Conservation (phyloP, 2,113 vertebrate genomes). For the Setophaga kirtlandii region DNA sequence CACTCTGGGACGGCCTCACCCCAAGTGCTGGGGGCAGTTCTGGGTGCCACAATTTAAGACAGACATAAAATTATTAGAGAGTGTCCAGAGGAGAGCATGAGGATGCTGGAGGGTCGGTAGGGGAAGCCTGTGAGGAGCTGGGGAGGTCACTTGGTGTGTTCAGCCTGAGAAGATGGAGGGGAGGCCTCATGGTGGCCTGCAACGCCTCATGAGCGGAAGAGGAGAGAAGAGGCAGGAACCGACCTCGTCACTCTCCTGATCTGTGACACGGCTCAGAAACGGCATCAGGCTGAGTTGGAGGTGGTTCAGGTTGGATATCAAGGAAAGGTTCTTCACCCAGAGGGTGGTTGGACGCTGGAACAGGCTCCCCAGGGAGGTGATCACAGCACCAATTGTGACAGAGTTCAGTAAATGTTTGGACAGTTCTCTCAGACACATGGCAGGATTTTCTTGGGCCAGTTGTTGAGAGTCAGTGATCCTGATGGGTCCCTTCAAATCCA, state of each 20-base stretch:
- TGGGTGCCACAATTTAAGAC: fast-evolving
- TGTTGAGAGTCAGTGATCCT: background rate
- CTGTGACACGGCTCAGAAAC: fast-evolving
- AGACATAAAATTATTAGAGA: background rate
- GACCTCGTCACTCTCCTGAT: fast-evolving
- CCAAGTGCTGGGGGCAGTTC: fast-evolving
- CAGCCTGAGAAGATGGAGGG: background rate
- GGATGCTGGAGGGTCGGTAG: too few species aligned
- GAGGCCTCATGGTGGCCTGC: fast-evolving
- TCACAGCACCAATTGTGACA: background rate
- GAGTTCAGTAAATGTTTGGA: background rate
- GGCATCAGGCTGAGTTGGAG: too few species aligned
- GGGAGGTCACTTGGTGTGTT: background rate
- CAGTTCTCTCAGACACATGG: fast-evolving
- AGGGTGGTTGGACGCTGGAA: background rate
- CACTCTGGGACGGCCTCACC: fast-evolving
- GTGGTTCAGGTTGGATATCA: too few species aligned
- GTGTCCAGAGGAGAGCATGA: background rate
- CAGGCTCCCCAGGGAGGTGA: background rate
- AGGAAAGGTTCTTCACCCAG: background rate
- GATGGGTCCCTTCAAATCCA: background rate
- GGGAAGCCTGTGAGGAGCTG: background rate
- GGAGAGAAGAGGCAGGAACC: fast-evolving
- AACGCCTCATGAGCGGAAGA: fast-evolving
- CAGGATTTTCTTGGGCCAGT: fast-evolving